These are phyloP conservation scores for Plutomurus gul DNA, from an alignment of 1,140 invertebrate genomes.

Conservation along the genomic window DNA sequence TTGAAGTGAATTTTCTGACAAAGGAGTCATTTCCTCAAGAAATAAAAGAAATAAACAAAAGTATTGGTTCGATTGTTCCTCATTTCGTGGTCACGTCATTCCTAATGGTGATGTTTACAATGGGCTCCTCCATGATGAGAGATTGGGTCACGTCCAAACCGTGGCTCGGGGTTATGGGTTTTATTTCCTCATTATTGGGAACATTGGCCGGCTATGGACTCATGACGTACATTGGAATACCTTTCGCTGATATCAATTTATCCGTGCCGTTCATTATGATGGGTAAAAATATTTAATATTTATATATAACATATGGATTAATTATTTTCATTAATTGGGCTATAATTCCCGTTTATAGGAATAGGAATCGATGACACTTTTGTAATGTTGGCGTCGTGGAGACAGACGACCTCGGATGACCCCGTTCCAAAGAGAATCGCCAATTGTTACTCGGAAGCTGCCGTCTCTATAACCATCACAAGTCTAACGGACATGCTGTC, in stretches of 20 bases:
- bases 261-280: conserved; percentile 80
- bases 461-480: conserved; percentile 96
- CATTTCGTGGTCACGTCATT: conserved; percentile 66
- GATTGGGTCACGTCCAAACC: conserved; percentile 87
- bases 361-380: conserved; percentile 96
- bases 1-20: conserved; percentile 78
- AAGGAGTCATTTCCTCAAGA: conserved; percentile 84
- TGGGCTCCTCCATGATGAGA: conserved; percentile 77
- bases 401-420: conserved; percentile 75
- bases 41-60: conserved; percentile 80
- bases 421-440: conserved; percentile 82
- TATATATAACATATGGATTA: background rate
- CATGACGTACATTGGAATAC: conserved; percentile 81
- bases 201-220: conserved; percentile 85
- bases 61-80: conserved; percentile 56
- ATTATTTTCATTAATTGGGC: background rate
- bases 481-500: conserved; percentile 94
- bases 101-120: conserved; percentile 83
- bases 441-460: conserved; percentile 75
- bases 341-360: conserved; percentile 71
- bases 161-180: conserved; percentile 85
- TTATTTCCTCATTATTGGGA: conserved; percentile 84
- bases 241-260: conserved; percentile 81
- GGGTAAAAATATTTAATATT: background rate
- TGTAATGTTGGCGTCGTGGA: conserved; percentile 91